Percentiles rank a stretch among this genome's conserved stretches.
Evolutionary conservation across 2,113 vertebrate species (phyloP).

Genomic region (Rhinolophus ferrumequinum): DNA sequence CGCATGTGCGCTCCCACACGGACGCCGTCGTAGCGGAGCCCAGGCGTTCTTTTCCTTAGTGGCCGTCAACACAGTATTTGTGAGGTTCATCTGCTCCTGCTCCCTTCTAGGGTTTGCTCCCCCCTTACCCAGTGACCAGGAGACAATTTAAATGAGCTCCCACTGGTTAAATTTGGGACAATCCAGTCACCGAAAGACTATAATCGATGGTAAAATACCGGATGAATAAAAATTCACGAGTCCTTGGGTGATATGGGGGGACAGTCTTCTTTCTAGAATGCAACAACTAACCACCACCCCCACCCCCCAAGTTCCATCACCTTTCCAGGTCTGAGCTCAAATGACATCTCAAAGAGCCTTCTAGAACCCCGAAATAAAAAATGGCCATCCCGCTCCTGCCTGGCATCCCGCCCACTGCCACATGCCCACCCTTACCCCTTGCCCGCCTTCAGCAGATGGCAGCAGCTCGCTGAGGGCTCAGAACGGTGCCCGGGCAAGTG

Average conservation of each 20-base stretch:
- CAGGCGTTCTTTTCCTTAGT: background rate
- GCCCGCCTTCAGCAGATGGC: background rate
- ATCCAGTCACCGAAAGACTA: background rate
- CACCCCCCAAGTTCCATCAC: background rate
- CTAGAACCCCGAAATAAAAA: background rate
- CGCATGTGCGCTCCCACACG: no score
- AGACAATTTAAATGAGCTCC: background rate
- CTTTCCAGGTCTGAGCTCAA: background rate
- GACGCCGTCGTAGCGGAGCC: no score
- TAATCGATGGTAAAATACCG: background rate
- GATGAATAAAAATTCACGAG: no score
- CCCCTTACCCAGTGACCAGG: background rate
- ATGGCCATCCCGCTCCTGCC: rapidly evolving
- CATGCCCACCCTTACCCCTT: background rate
- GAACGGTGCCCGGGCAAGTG: rapidly evolving
- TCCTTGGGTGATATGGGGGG: background rate
- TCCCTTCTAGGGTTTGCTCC: background rate
- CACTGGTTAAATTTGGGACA: background rate
- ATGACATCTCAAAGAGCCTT: no score
- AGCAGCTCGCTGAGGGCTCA: background rate
- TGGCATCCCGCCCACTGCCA: background rate
- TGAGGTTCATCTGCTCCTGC: background rate
- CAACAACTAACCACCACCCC: background rate
- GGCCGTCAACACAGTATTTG: background rate
- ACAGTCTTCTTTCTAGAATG: background rate